Evolutionary conservation across 2,113 vertebrate genomes (phyloP).

Genomic region (Caranx ignobilis): DNA sequence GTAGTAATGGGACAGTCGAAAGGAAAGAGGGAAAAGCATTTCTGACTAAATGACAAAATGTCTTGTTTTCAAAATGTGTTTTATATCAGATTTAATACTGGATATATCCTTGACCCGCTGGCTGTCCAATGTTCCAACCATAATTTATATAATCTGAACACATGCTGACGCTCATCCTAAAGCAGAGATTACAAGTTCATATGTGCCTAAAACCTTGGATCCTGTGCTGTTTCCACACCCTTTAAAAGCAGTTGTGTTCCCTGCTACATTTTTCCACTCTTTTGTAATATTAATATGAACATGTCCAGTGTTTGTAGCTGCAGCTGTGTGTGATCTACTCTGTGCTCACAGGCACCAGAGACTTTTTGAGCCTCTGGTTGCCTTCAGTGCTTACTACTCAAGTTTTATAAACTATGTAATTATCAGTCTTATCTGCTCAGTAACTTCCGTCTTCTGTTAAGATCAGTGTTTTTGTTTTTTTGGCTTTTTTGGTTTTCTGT

Average conservation of each 20-base stretch:
- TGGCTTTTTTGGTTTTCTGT: neutral
- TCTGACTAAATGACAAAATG: neutral
- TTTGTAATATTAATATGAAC: constrained; percentile 1
- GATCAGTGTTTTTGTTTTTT: neutral
- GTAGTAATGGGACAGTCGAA: neutral
- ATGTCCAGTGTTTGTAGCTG: constrained; percentile 8
- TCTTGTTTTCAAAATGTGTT: neutral
- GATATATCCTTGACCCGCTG: neutral
- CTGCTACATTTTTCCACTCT: neutral
- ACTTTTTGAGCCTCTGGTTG: neutral
- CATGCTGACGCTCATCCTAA: neutral
- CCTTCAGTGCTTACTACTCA: neutral
- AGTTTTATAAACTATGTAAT: neutral
- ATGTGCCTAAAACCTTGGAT: constrained; percentile 7
- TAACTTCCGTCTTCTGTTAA: neutral
- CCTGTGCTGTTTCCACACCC: neutral
- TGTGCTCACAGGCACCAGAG: constrained; percentile 4
- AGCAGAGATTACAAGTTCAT: neutral
- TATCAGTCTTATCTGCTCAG: neutral
- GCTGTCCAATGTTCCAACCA: neutral
- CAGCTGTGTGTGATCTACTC: neutral
- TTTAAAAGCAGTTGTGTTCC: neutral
- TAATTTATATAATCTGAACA: constrained; percentile 1
- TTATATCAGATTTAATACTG: neutral
- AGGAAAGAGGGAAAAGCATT: neutral